A percentile compares a stretch with the other conserved stretches of the same genome.
These are phyloP conservation scores for Candidula unifasciata DNA, from an alignment of 2,888 invertebrate genomes.

Conservation along the genomic window DNA sequence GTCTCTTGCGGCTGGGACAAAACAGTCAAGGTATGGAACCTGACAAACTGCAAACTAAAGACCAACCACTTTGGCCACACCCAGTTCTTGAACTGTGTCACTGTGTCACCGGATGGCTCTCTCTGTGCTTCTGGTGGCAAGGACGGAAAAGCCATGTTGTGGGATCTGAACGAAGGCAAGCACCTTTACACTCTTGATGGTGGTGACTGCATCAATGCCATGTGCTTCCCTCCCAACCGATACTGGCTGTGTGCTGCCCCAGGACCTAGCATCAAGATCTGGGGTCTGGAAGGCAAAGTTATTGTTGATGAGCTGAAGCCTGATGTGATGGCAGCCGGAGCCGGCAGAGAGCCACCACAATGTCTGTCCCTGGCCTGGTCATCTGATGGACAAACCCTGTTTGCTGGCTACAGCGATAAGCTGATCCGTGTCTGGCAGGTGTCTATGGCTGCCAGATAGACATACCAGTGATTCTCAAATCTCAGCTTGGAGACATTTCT, in stretches of 20 bases:
- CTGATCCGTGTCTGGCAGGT: slow-evolving; percentile 99
- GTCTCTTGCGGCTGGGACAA: slow-evolving; percentile 99
- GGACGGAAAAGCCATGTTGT: slow-evolving; percentile 99
- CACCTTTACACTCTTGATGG: slow-evolving; percentile 98
- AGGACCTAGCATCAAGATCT: slow-evolving; percentile 98
- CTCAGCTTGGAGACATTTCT: too few species aligned
- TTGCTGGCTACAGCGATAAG: slow-evolving; percentile 99
- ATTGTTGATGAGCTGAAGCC: slow-evolving; percentile 98
- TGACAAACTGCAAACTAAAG: slow-evolving; percentile 98
- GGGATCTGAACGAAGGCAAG: slow-evolving; percentile 99
- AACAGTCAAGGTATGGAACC: slow-evolving; percentile 98
- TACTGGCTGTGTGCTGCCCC: slow-evolving; percentile 99
- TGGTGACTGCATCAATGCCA: slow-evolving; percentile 97
- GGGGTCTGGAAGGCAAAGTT: slow-evolving; percentile 99
- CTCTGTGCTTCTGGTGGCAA: slow-evolving; percentile 99
- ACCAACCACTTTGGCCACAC: slow-evolving; percentile 98
- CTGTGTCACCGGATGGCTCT: slow-evolving; percentile 99
- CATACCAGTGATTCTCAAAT: too few species aligned
- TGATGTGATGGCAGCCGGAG: slow-evolving; percentile 88
- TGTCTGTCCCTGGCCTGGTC: slow-evolving; percentile 99
- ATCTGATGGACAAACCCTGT: slow-evolving; percentile 98
- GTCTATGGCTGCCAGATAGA: slow-evolving; percentile 68
- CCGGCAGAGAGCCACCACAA: slow-evolving; percentile 93
- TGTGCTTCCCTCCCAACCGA: slow-evolving; percentile 99
- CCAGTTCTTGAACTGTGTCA: slow-evolving; percentile 98